Base-by-base conservation (phyloP, 2,888 invertebrate genomes). In the Cheilosia pagana region DNA sequence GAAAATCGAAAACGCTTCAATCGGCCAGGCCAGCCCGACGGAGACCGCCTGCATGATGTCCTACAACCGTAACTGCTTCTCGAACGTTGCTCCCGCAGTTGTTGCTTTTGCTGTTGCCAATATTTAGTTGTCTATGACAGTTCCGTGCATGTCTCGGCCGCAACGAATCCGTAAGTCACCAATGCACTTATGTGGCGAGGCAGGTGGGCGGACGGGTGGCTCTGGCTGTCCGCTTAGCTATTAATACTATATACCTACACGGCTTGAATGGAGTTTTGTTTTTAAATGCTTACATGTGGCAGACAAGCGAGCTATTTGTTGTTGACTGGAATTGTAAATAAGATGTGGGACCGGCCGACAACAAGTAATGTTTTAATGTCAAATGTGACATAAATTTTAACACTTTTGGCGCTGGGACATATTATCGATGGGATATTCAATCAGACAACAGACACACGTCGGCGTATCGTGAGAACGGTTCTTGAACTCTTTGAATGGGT, bases 341-440 rank as follows among this genome's bases (percentile, higher is more conserved):
- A 75, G 75, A 65, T 35, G 74, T 65, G 68, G 68, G 57, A 70
- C 62, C 75, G 70, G 43, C 41, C 65, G 70, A 60, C 70, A 70
- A 50, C 70, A 60, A 68, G 77, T 70, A 83, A 74, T 82, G 82
- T 82, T 78, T 83, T 79, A 65, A 79, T 79, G 79, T 79, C 83
- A 79, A 75, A 85, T 85, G 79, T 83, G 78, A 83, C 83, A 78
- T 62, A 83, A 72, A 83, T 83, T 23, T 74, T 63, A 83, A 83
- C 83, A 83, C 78, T 74, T 74, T 83, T 74, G 78, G 78, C 78
- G 78, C 57, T 75, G 55, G 76, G 48, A 25, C 48, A 19, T 45
- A 35, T 31, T 31, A 14, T 63, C 25, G 45, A 35, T 63, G 63
- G 25, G 55, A 45, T 19, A 62, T 65, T 53, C 28, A 3, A 23